Evolutionary conservation across 2,888 invertebrate genomes (phyloP).

Genomic region (Plusia festucae): DNA sequence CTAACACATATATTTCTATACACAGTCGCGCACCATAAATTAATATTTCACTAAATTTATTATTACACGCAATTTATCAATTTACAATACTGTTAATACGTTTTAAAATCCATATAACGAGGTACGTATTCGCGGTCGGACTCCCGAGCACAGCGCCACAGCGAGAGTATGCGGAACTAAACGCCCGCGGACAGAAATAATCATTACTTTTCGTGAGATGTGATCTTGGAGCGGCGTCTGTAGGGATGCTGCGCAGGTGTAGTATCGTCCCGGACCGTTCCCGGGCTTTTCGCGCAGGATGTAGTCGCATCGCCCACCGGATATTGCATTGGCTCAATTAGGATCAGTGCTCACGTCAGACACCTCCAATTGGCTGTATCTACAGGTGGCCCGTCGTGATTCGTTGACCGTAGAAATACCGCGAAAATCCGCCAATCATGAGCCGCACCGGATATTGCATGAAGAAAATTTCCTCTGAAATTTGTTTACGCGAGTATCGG

Average conservation of each 20-base stretch:
- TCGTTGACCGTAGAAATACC: slow-evolving; percentile 73
- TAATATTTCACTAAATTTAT: slow-evolving; percentile 52
- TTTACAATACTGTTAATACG: slow-evolving; percentile 78
- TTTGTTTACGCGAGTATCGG: slow-evolving; percentile 81
- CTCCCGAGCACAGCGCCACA: slow-evolving; percentile 80
- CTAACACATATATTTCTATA: slow-evolving; percentile 21
- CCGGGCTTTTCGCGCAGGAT: slow-evolving; percentile 88
- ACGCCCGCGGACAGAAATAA: slow-evolving; percentile 87
- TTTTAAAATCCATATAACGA: slow-evolving; percentile 80
- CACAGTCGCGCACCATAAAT: slow-evolving; percentile 35
- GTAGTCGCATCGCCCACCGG: slow-evolving; percentile 77
- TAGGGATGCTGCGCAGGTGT: slow-evolving; percentile 85
- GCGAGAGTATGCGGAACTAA: slow-evolving; percentile 85
- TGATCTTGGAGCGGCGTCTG: slow-evolving; percentile 83
- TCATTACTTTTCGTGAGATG: slow-evolving; percentile 90
- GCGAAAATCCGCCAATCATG: slow-evolving; percentile 77
- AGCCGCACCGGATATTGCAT: slow-evolving; percentile 81
- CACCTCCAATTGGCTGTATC: slow-evolving; percentile 70
- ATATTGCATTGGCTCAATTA: slow-evolving; percentile 81
- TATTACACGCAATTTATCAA: slow-evolving; percentile 73
- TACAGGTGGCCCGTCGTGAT: slow-evolving; percentile 60
- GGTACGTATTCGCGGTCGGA: slow-evolving; percentile 77
- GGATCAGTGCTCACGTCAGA: slow-evolving; percentile 72
- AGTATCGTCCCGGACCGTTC: slow-evolving; percentile 75
- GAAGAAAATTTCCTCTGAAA: slow-evolving; percentile 85